These are phyloP conservation scores for Siniperca obscura DNA, from an alignment of 2,797 vertebrate species.

Conservation along the genomic window DNA sequence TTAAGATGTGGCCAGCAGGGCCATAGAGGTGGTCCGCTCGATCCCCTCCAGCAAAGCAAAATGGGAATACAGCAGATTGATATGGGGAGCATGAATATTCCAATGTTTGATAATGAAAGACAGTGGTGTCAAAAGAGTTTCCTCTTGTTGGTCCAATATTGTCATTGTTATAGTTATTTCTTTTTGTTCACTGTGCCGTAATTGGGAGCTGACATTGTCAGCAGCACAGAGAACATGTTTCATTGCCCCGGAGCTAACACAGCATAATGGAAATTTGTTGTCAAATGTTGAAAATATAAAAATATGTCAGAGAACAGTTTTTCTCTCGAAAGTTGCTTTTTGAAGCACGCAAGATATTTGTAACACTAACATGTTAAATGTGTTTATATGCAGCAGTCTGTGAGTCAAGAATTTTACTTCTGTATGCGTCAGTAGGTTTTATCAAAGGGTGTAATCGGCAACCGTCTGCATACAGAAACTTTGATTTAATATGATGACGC, in stretches of 20 bases:
- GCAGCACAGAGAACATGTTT: conserved; percentile 17
- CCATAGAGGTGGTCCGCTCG: conserved; percentile 70
- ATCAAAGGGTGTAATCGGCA: not conserved
- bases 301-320: not conserved
- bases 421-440: not conserved
- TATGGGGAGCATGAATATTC: conserved; percentile 59
- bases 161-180: conserved; percentile 13
- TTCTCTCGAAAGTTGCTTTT: conserved; percentile 1
- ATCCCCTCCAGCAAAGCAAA: conserved; percentile 66
- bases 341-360: conserved; percentile 3
- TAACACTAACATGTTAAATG: not conserved
- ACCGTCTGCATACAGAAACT: not conserved
- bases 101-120: conserved; percentile 58
- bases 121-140: conserved; percentile 43
- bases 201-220: conserved; percentile 30
- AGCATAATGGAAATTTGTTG: conserved; percentile 30
- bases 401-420: not conserved
- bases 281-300: conserved; percentile 18
- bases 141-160: conserved; percentile 35
- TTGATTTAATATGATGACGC: not conserved
- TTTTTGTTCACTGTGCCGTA: conserved; percentile 17
- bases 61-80: conserved; percentile 63
- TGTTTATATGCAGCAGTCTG: not conserved
- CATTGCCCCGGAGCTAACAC: conserved; percentile 11
- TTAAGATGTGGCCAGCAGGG: conserved; percentile 79